A percentile compares a stretch with the other conserved stretches of the same genome.
Conservation (phyloP, 2,888 invertebrate genomes). For the Onthophagus sagittarius region DNA sequence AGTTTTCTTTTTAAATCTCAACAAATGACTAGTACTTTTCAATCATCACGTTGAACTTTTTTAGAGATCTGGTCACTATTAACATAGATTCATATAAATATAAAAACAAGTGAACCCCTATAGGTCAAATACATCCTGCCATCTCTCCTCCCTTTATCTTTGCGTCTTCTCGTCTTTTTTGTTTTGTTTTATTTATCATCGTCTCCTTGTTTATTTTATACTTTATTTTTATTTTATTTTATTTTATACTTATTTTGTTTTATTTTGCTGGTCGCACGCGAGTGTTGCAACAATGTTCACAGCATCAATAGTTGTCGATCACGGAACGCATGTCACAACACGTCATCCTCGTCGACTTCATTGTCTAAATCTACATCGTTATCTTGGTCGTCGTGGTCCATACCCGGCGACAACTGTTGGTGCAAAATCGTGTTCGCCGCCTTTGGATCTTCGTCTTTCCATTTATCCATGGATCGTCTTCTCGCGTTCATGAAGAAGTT, state of each 20-base stretch:
- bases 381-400: constrained; percentile 48
- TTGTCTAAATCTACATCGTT: constrained; percentile 52
- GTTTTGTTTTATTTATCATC: background rate
- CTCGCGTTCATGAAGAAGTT: constrained; percentile 99
- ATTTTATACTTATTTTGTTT: background rate
- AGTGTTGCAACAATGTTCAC: constrained; percentile 40
- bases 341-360: constrained; percentile 55
- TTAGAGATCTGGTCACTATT: constrained; percentile 9
- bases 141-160: constrained; percentile 30
- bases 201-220: background rate
- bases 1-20: constrained; percentile 17
- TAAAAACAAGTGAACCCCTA: background rate
- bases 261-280: background rate
- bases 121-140: constrained; percentile 31
- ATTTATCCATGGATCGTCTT: constrained; percentile 95
- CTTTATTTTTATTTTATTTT: background rate
- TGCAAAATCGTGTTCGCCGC: constrained; percentile 45
- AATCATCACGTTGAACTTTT: constrained; percentile 15
- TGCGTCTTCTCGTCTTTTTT: background rate
- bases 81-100: background rate
- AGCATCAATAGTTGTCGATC: constrained; percentile 50
- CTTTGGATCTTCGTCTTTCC: constrained; percentile 90
- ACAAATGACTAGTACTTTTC: background rate
- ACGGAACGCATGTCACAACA: constrained; percentile 55
- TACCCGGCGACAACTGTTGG: constrained; percentile 48